A percentile compares a stretch with the other conserved stretches of the same genome.
Conservation (phyloP, 2,797 vertebrate genomes). For the Hydrolagus colliei region DNA sequence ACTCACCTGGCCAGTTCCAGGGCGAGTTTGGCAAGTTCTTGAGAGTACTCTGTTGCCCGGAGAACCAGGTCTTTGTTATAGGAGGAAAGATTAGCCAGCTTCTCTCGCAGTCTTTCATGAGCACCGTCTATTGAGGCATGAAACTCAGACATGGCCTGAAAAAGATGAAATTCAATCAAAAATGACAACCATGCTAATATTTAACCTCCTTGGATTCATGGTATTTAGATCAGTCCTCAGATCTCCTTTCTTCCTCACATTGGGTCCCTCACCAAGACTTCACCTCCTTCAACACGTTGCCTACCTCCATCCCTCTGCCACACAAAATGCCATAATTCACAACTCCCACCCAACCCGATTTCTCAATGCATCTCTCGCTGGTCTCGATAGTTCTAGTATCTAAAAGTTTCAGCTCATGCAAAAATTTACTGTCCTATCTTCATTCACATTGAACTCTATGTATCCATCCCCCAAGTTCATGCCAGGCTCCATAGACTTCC, state of each 20-base stretch:
- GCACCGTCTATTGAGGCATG: constrained; percentile 89
- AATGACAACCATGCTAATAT: too few relatives aligned
- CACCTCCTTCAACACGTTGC: neutral
- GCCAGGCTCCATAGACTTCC: too few relatives aligned
- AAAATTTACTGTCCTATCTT: too few relatives aligned
- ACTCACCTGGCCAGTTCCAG: constrained; percentile 69
- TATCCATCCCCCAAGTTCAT: too few relatives aligned
- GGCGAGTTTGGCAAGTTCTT: constrained; percentile 67
- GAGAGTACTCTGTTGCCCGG: constrained; percentile 65
- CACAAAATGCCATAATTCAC: neutral
- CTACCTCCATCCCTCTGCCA: neutral
- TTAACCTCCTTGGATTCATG: neutral
- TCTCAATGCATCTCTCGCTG: too few relatives aligned
- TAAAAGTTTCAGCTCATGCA: too few relatives aligned
- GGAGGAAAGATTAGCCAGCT: constrained; percentile 66
- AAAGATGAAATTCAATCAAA: constrained; percentile 30
- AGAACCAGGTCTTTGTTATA: constrained; percentile 71
- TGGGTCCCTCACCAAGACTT: too few relatives aligned
- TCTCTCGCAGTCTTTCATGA: constrained; percentile 61
- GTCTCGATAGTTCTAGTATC: too few relatives aligned
- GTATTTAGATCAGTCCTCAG: neutral
- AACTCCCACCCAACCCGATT: too few relatives aligned
- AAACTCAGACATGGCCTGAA: constrained; percentile 72
- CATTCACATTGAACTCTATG: too few relatives aligned
- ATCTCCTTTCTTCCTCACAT: too few relatives aligned